Base-by-base conservation (phyloP, 2,113 vertebrate species). In the Dipodomys stephensi region DNA sequence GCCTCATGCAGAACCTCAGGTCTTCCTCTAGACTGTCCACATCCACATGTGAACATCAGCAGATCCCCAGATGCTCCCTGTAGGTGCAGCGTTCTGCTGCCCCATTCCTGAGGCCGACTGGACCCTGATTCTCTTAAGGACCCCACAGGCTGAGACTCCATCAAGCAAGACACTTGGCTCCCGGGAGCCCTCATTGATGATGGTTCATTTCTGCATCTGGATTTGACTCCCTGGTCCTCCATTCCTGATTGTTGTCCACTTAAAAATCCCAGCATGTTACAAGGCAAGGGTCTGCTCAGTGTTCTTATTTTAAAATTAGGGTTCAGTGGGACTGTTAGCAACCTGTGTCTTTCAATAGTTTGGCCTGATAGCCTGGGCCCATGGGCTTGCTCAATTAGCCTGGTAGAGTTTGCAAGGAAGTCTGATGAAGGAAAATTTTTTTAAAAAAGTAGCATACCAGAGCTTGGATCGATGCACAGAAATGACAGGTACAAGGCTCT, bases 51-150 rank as follows among this genome's bases (percentile, higher is more conserved):
- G n/a, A 69, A 60, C 44, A 23, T 68, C 15, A 16, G 1, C 23
- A 64, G n/a, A 35, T 83, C 32, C 12, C 12, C 4, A 4, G 4
- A 18, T 15, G 83, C 68, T 62, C 19, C 39, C 12, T 65, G 39
- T 18, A 64, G 2, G 28, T 7, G 1, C 27, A 22, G 49, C 2
- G 18, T 79, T 60, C 68, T 90, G 65, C 28, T 7, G 3, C 49
- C 30, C 23, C 30, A 74, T 57, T 6, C 10, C 3, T 15, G 69
- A 57, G 69, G 69, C 82, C 19, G 19, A 7, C 25, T 25, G 46
- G 16, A 30, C 8, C 19, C 27, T 7, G 2, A 0, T 30, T 23
- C n/a, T 25, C 12, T 76, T 44, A 2, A 60, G 18, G 0, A 0
- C 20, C 16, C 57, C 9, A 23, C 53, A 22, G 67, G 15, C 62